Evolutionary conservation across 2,888 invertebrate species (phyloP), one percentile per base, ranked within the genome.

Genomic region (Ennomos fuscantarius): DNA sequence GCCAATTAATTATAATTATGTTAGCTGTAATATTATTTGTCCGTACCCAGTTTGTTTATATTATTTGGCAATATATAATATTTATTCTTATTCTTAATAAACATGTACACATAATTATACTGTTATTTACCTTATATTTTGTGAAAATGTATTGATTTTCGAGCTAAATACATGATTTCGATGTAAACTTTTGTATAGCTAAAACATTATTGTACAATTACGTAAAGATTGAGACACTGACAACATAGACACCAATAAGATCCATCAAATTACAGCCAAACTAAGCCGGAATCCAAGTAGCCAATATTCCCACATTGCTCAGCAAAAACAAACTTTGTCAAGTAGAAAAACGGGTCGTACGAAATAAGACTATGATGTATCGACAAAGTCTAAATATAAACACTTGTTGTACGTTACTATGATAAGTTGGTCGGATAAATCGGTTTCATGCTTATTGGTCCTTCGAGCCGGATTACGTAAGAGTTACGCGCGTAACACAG

Each of bases 371-470:
- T 59, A 63, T 64, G 63, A 66, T 59, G 60, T 64, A 68, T 63
- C 56, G 58, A 45, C 43, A 53, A 55, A 59, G 60, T 65, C 62
- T 65, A 62, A 66, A 66, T 62, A 61, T 65, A 66, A 68, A 68
- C 61, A 65, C 57, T 62, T 65, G 62, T 55, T 72, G 59, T 62
- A 56, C 52, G 63, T 45, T 51, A 55, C 62, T 52, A 64, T 60
- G 46, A 62, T 54, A 62, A 63, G 63, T 69, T 69, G 69, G 68
- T 63, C 60, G 68, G 67, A 70, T 70, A 70, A 74, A 76, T 70
- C 69, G 65, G 64, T 70, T 70, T 69, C 70, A 72, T 73, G 70
- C 69, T 68, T 73, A 70, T 68, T 73, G 69, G 67, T 58, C 66
- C 66, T 67, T 65, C 50, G 62, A 66, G 66, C 58, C 49, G 67